Conservation (phyloP, 23 tunicate genomes). For the Trididemnum miniatum region DNA sequence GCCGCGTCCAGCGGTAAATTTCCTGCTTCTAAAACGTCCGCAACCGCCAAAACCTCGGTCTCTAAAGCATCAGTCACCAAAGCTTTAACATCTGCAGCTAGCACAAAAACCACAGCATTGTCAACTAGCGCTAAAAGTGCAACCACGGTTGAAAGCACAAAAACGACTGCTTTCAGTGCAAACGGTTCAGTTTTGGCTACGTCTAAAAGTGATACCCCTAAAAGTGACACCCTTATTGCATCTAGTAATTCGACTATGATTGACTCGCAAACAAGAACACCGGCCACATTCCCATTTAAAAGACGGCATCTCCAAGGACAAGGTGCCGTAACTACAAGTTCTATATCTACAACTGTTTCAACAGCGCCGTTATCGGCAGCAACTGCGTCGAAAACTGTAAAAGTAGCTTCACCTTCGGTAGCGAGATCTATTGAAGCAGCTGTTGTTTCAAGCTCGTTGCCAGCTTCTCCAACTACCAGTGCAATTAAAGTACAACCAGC, state of each 20-base stretch:
- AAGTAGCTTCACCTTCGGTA: neutral
- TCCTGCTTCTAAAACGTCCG: neutral
- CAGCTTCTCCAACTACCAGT: neutral
- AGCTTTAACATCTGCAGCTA: neutral
- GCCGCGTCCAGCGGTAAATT: neutral
- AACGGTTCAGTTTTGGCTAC: neutral
- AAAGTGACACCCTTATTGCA: neutral
- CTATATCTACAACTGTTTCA: neutral
- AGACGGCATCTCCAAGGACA: conserved; percentile 49
- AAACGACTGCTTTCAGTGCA: neutral
- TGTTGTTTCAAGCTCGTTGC: neutral
- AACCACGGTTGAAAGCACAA: neutral
- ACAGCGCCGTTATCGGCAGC: neutral
- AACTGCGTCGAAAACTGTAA: neutral
- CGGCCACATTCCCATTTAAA: conserved; percentile 80
- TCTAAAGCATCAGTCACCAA: neutral
- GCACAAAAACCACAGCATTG: neutral
- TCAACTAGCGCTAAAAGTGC: neutral
- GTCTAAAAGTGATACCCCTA: neutral
- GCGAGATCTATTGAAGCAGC: neutral
- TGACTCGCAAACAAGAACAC: conserved; percentile 28
- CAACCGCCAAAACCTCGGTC: neutral
- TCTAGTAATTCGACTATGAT: conserved; percentile 6
- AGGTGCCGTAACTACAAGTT: neutral
- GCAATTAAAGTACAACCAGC: neutral